These are phyloP conservation scores for Hyles euphorbiae DNA, from an alignment of 1,140 invertebrate genomes.

Conservation along the genomic window DNA sequence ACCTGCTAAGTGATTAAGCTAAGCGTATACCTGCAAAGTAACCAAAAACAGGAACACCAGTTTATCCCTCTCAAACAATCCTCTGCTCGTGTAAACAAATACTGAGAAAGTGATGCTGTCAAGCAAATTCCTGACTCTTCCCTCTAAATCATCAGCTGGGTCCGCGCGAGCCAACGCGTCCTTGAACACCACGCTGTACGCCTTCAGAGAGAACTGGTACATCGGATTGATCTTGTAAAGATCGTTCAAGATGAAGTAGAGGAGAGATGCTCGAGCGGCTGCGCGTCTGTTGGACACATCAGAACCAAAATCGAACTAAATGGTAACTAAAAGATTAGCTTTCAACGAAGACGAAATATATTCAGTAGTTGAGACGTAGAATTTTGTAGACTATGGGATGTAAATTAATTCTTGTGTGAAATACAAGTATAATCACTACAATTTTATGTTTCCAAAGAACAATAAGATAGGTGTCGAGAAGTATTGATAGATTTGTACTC, in stretches of 20 bases:
- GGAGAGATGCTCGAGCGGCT: slow-evolving; percentile 89
- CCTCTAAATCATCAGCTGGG: slow-evolving; percentile 80
- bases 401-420: neutral
- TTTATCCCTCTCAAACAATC: slow-evolving; percentile 95
- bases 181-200: slow-evolving; percentile 94
- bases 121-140: slow-evolving; percentile 87
- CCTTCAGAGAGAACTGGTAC: slow-evolving; percentile 97
- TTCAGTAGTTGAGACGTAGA: too few relatives aligned
- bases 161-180: slow-evolving; percentile 87
- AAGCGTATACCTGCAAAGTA: slow-evolving; percentile 82
- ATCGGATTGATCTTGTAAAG: slow-evolving; percentile 95
- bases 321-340: too few relatives aligned
- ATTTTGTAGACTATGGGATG: too few relatives aligned
- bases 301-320: too few relatives aligned
- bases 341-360: too few relatives aligned
- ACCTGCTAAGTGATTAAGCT: too few relatives aligned
- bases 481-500: too few relatives aligned
- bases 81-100: slow-evolving; percentile 92
- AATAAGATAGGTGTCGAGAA: too few relatives aligned
- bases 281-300: slow-evolving; percentile 77
- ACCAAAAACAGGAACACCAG: slow-evolving; percentile 93
- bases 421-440: neutral
- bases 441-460: too few relatives aligned
- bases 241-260: slow-evolving; percentile 97
- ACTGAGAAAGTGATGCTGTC: slow-evolving; percentile 92